A percentile compares a stretch with the other conserved stretches of the same genome.
Conservation (phyloP, 2,797 vertebrate genomes). For the Otus scops region DNA sequence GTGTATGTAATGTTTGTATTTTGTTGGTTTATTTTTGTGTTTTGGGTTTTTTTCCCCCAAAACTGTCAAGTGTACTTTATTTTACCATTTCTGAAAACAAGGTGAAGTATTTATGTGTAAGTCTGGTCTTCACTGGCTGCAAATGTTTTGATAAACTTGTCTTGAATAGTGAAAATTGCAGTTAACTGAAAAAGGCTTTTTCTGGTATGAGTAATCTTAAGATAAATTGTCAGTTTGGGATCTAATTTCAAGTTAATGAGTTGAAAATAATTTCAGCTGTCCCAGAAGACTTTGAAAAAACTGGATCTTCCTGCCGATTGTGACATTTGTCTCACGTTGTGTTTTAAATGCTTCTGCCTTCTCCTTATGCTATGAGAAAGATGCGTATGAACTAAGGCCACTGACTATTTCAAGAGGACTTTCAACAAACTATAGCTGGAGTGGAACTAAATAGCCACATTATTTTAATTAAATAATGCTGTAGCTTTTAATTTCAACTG, state of each 20-base stretch:
- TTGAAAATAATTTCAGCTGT: slow-evolving; percentile 2
- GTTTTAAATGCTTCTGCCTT: neutral
- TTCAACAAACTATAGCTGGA: neutral
- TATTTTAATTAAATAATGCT: slow-evolving; percentile 33
- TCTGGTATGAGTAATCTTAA: neutral
- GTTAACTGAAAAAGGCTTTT: neutral
- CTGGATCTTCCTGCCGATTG: neutral
- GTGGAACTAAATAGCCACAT: neutral
- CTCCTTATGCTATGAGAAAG: neutral
- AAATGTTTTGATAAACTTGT: neutral
- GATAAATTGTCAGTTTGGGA: neutral
- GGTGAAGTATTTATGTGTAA: neutral
- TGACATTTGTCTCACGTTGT: neutral
- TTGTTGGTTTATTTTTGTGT: neutral
- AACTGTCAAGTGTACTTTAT: neutral
- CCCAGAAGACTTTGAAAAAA: neutral
- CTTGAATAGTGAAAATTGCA: neutral
- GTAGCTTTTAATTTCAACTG: slow-evolving; percentile 34
- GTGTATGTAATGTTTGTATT: no score
- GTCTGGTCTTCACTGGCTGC: neutral
- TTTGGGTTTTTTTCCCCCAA: neutral
- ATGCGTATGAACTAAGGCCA: neutral
- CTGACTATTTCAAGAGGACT: neutral
- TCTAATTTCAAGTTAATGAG: neutral
- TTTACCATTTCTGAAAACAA: neutral